Conservation (phyloP, 92 coral and sea anemone genomes). For the Porites rus region DNA sequence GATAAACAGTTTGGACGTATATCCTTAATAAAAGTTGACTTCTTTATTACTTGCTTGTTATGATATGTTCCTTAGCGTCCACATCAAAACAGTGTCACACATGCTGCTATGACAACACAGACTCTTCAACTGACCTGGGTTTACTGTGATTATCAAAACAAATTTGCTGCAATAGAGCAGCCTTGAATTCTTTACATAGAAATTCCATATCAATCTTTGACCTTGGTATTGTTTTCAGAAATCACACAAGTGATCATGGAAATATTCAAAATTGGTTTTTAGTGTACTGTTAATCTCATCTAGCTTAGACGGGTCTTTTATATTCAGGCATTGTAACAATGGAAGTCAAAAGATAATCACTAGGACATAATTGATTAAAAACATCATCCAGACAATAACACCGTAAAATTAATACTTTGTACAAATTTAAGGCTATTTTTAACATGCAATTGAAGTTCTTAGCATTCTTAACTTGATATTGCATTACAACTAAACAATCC, state of each 20-base stretch:
- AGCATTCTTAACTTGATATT: slow-evolving; percentile 42
- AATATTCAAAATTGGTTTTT: neutral
- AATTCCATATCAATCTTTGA: neutral
- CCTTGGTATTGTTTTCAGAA: slow-evolving; percentile 3
- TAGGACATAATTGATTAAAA: neutral
- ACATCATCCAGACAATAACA: neutral
- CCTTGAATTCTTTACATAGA: slow-evolving; percentile 2
- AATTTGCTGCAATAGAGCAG: neutral
- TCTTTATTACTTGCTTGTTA: neutral
- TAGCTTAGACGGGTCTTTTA: neutral
- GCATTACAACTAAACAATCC: neutral
- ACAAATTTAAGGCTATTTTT: neutral
- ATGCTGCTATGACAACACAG: neutral
- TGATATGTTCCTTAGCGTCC: neutral
- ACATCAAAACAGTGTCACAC: neutral
- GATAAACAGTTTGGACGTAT: too few relatives aligned
- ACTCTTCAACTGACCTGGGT: neutral
- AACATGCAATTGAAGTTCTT: neutral
- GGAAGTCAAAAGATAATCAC: neutral
- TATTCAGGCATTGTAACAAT: neutral
- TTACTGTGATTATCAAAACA: neutral
- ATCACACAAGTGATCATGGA: neutral
- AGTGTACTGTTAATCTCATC: neutral
- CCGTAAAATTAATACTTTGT: neutral
- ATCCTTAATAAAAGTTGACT: too few relatives aligned